A percentile compares a stretch with the other conserved stretches of the same genome.
These are phyloP conservation scores for Novumbra hubbsi DNA, from an alignment of 2,797 vertebrate genomes.

Conservation along the genomic window DNA sequence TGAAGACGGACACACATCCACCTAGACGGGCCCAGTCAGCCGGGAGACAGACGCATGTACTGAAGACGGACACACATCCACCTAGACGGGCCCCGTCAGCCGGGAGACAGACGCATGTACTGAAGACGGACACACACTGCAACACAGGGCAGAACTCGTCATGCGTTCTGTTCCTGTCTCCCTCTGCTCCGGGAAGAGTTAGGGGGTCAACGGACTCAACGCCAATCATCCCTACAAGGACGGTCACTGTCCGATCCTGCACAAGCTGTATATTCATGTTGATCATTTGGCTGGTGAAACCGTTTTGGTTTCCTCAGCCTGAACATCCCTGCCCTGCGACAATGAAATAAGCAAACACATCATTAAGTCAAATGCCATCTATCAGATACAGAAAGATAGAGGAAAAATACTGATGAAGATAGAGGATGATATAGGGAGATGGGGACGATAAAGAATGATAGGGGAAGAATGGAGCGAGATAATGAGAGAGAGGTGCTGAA, in stretches of 20 bases:
- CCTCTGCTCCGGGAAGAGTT: background rate
- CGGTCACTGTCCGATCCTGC: background rate
- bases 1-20: slow-evolving; percentile 3
- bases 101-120: background rate
- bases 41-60: background rate
- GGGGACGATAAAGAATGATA: background rate
- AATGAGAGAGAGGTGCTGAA: background rate
- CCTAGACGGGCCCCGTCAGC: background rate
- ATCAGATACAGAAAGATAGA: background rate
- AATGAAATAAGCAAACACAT: background rate
- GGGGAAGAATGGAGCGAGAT: background rate
- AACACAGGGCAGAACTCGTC: background rate
- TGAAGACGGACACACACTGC: background rate
- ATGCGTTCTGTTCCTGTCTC: background rate
- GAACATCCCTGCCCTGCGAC: background rate
- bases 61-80: slow-evolving; percentile 3
- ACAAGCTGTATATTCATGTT: background rate
- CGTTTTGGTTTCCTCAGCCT: background rate
- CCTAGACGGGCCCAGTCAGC: background rate
- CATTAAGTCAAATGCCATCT: background rate
- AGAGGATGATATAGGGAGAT: background rate
- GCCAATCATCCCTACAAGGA: background rate
- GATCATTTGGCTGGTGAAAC: background rate
- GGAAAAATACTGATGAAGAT: background rate
- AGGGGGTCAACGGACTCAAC: background rate